phyloP scores from a whole-genome alignment of 30 jellyfish, hydroid and myxozoan species.

The Hydractinia echinata region DNA sequence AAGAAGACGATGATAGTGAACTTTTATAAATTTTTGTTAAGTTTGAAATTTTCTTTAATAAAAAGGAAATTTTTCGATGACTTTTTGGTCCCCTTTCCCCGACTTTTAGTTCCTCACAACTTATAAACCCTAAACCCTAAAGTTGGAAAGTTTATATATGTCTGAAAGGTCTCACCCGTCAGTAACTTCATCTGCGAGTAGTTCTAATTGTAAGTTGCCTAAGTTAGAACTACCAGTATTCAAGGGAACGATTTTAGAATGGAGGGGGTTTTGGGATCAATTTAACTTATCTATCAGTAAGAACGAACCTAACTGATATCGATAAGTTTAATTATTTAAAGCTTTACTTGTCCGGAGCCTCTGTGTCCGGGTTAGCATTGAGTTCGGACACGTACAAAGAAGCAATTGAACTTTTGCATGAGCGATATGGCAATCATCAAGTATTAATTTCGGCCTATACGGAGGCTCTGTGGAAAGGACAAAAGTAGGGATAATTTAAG shows the following conservation, averaged over 20 bases:
- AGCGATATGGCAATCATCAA: constrained; percentile 25
- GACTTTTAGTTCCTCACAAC: too few relatives aligned
- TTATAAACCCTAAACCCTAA: too few relatives aligned
- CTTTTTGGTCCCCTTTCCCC: too few relatives aligned
- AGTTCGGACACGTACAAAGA: constrained; percentile 16
- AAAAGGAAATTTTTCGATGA: too few relatives aligned
- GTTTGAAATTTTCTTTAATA: too few relatives aligned
- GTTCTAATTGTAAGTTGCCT: constrained; percentile 16
- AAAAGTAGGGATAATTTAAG: constrained; percentile 8
- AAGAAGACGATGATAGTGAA: too few relatives aligned
- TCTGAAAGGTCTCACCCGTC: too few relatives aligned
- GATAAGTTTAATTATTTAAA: too few relatives aligned
- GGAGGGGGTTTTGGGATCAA: constrained; percentile 37
- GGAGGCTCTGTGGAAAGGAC: constrained; percentile 13
- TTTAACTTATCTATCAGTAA: background rate
- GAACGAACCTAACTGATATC: background rate
- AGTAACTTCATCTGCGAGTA: too few relatives aligned
- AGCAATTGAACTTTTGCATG: constrained; percentile 12
- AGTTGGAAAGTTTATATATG: too few relatives aligned
- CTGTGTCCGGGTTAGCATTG: constrained; percentile 21
- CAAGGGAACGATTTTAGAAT: constrained; percentile 22
- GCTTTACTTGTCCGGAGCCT: background rate
- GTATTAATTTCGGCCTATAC: constrained; percentile 22
- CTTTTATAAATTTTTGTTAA: too few relatives aligned
- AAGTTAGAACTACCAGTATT: constrained; percentile 24